Evolutionary conservation across 1,140 invertebrate genomes (phyloP), one percentile per base, ranked within the genome.

Genomic region (Lethrus apterus): DNA sequence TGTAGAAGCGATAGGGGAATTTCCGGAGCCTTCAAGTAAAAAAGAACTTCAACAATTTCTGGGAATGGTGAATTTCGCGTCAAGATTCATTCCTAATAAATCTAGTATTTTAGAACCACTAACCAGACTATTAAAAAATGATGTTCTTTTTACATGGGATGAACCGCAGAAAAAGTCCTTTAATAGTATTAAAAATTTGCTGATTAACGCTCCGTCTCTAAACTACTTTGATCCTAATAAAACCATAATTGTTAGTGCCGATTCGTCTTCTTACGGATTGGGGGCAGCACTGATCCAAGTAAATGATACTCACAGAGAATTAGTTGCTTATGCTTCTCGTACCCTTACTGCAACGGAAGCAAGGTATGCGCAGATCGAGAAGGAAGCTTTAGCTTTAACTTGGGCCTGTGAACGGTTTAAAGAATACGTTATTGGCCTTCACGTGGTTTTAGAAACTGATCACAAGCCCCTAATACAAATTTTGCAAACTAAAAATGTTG

Each of bases 321-420:
- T 62, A 21, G 52, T 75, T n/a, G 58, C 62, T 2, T 73, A 65
- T 63, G 61, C 61, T 4, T 67, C 60, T 4, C 50, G 59, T 34
- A 48, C 54, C 4, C 45, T 73, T 1, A 62, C 50, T 4, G 5
- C 48, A 13, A 48, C 56, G 4, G 62, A 72, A 52, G 46, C 57
- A 44, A 52, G 55, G n/a, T 72, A 71, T 48, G 53, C 60, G 9
- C 62, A 68, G 41, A 69, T 70, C 8, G 67, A 72, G 43, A 69
- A 66, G 45, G 69, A 73, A 54, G 52, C 57, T 4, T 50, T 69
- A 3, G 64, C 59, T 34, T 57, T 72, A 3, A 44, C 51, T 20
- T 64, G 51, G 50, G 55, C 51, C 8, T 55, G 44, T 36, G 48
- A 62, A 41, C 56, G 57, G 44, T 74, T 70, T 60, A 35, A 52